A percentile compares a stretch with the other conserved stretches of the same genome.
Evolutionary conservation across 1,140 invertebrate genomes (phyloP).

Genomic region (Drosophila ananassae): DNA sequence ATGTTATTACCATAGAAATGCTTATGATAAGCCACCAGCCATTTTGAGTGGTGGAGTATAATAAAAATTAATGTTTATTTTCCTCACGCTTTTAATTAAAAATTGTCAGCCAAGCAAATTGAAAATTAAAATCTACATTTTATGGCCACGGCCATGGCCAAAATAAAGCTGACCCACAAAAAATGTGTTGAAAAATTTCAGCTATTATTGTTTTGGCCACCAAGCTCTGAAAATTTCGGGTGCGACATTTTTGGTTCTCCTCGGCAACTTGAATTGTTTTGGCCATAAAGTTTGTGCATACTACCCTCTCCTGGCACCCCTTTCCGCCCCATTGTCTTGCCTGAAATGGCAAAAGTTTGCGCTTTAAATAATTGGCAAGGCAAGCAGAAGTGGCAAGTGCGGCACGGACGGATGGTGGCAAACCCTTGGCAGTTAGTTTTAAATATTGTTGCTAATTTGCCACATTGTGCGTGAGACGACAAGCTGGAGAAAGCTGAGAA

Average conservation of each 20-base stretch:
- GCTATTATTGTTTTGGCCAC: constrained; percentile 43
- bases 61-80: constrained; percentile 81
- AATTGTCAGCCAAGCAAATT: constrained; percentile 71
- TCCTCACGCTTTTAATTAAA: constrained; percentile 78
- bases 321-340: constrained; percentile 41
- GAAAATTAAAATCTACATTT: constrained; percentile 63
- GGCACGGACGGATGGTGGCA: constrained; percentile 3
- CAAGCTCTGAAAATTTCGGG: constrained; percentile 7
- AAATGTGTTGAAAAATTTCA: constrained; percentile 51
- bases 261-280: constrained; percentile 62
- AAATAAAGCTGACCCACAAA: constrained; percentile 61
- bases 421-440: constrained; percentile 71
- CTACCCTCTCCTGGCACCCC: neutral
- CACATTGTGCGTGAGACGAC: constrained; percentile 69
- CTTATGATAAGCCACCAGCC: constrained; percentile 57
- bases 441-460: constrained; percentile 82
- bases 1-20: constrained; percentile 79
- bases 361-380: constrained; percentile 77
- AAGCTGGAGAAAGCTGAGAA: neutral
- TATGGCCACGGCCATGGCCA: neutral
- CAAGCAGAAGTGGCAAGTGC: constrained; percentile 15
- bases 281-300: constrained; percentile 65
- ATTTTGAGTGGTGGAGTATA: constrained; percentile 22
- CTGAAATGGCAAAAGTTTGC: constrained; percentile 67
- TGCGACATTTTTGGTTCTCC: constrained; percentile 45